Percentiles rank a stretch among this genome's conserved stretches.
Evolutionary conservation across 2,888 invertebrate species (phyloP).

Genomic region (Pseudolycoriella hygida): DNA sequence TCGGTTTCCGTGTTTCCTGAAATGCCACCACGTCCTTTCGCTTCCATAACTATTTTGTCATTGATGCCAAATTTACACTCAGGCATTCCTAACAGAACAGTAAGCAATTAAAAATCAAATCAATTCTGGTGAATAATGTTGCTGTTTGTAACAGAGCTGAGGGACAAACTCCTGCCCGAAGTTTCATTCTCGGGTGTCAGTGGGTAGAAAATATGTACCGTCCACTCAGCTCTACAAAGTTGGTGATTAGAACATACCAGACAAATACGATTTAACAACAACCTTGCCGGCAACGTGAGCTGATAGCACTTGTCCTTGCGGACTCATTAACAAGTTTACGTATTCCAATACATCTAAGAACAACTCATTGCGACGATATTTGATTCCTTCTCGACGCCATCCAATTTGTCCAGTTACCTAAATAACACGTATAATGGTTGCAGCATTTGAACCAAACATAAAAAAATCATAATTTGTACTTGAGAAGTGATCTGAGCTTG

Average conservation of each 20-base stretch:
- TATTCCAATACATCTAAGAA: conserved; percentile 98
- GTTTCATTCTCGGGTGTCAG: too few species aligned
- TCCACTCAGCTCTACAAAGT: too few species aligned
- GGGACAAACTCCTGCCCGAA: too few species aligned
- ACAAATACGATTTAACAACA: conserved; percentile 98
- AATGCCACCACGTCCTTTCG: conserved; percentile 60
- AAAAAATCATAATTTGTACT: conserved; percentile 13
- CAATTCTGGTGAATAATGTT: too few species aligned
- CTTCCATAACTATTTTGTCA: conserved; percentile 98
- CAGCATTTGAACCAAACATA: background rate
- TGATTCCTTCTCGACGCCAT: conserved; percentile 98
- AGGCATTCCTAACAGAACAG: conserved; percentile 86
- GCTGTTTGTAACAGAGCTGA: too few species aligned
- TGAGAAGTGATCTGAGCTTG: conserved; percentile 99
- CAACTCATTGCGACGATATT: conserved; percentile 94
- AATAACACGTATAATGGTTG: background rate
- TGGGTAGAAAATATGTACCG: too few species aligned
- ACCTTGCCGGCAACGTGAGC: conserved; percentile 99
- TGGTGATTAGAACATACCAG: too few species aligned
- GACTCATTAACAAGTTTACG: conserved; percentile 97
- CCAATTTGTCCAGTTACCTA: conserved; percentile 90
- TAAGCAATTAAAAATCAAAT: too few species aligned
- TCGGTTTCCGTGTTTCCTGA: conserved; percentile 56
- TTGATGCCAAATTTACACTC: conserved; percentile 99
- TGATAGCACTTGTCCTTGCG: conserved; percentile 95